Conservation (phyloP, 2,888 invertebrate genomes). For the Meliscaeva auricollis region DNA sequence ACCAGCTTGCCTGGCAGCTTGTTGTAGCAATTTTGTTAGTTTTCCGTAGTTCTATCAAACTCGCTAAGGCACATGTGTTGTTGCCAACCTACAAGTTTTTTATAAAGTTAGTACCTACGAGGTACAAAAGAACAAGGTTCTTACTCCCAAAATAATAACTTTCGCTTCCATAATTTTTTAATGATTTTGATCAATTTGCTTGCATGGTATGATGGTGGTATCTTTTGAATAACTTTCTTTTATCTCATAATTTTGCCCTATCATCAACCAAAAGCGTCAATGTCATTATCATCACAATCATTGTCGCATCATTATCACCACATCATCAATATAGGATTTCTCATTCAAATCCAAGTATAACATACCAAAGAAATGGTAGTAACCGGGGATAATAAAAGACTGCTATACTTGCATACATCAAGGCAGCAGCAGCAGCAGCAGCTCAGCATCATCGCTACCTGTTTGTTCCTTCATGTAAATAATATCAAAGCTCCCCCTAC, state of each 20-base stretch:
- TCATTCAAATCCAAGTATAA: slow-evolving; percentile 24
- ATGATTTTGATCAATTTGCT: too few species aligned
- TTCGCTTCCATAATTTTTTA: too few species aligned
- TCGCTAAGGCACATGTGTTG: too few species aligned
- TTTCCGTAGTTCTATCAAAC: too few species aligned
- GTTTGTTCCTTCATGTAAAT: slow-evolving; percentile 61
- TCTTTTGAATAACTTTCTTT: background rate
- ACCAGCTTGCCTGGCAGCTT: too few species aligned
- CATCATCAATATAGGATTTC: slow-evolving; percentile 50
- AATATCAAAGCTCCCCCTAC: slow-evolving; percentile 53
- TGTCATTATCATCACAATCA: slow-evolving; percentile 58
- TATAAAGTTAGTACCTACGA: too few species aligned
- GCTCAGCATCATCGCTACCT: slow-evolving; percentile 31
- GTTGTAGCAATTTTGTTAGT: too few species aligned
- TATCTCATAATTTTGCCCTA: slow-evolving; percentile 1
- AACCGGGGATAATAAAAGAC: slow-evolving; percentile 38
- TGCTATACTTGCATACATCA: slow-evolving; percentile 24
- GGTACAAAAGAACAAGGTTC: too few species aligned
- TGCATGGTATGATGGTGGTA: too few species aligned
- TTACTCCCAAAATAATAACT: too few species aligned
- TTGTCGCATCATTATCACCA: slow-evolving; percentile 66
- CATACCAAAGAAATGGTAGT: slow-evolving; percentile 51
- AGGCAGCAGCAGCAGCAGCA: background rate
- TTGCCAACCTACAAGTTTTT: too few species aligned
- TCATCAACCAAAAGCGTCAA: slow-evolving; percentile 61